Conservation (phyloP, 2,888 invertebrate species). For the Bellardia bayeri region DNA sequence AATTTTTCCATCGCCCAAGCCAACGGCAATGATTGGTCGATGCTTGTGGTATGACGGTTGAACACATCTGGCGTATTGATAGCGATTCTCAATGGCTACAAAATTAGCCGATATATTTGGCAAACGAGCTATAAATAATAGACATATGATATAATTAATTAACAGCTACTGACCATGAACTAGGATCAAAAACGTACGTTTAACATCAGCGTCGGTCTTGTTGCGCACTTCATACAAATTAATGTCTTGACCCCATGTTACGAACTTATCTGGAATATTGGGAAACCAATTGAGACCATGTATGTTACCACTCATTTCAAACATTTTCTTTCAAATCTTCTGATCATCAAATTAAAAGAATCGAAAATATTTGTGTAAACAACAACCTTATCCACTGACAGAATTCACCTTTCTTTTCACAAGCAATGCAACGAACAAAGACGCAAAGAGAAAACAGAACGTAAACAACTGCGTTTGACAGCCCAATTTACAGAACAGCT, state of each 20-base stretch:
- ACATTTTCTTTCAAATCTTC: background rate
- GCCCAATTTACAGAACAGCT: background rate
- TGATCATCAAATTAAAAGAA: background rate
- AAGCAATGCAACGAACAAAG: background rate
- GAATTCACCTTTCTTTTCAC: conserved; percentile 11
- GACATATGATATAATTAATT: background rate
- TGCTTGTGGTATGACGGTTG: conserved; percentile 93
- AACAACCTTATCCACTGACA: background rate
- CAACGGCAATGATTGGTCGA: conserved; percentile 93
- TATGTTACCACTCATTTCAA: conserved; percentile 86
- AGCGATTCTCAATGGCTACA: conserved; percentile 83
- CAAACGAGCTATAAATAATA: conserved; percentile 75
- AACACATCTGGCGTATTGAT: conserved; percentile 93
- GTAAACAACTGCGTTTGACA: too few relatives aligned
- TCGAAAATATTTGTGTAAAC: background rate
- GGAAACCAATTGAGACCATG: conserved; percentile 96
- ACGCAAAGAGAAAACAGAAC: background rate
- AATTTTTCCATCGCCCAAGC: conserved; percentile 95
- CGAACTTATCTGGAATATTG: conserved; percentile 90
- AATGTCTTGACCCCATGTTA: conserved; percentile 96
- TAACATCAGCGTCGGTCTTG: conserved; percentile 75
- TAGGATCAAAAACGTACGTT: conserved; percentile 59
- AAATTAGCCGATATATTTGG: conserved; percentile 81
- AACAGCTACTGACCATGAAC: background rate
- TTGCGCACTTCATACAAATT: conserved; percentile 90